Evolutionary conservation across 2,797 vertebrate species (phyloP), one percentile per base, ranked within the genome.

Genomic region (Jordanella pulchra): DNA sequence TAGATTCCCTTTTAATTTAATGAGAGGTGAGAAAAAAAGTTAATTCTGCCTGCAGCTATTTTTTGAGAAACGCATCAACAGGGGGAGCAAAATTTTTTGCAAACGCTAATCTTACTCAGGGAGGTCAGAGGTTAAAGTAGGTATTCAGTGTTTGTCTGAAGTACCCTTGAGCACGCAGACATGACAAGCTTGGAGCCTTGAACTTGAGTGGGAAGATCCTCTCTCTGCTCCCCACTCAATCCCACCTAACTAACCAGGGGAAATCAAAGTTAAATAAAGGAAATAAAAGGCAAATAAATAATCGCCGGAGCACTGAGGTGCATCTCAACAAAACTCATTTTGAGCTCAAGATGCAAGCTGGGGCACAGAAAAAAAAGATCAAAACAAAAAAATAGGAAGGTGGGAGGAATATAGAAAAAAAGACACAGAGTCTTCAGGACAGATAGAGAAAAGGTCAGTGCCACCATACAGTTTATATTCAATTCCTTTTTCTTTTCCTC

Each of bases 191-290:
- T 9, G 23, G 35, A 35, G 67, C 72, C 56, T 67, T 75, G 75
- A 82, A 73, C 75, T 76, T 0, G 35, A 65, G 67, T 17, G 25
- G 50, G 68, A 81, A 6, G 68, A 77, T 25, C 67, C 61, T 66
- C 72, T 74, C 56, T 58, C 25, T 11, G 63, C 77, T 84, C 77
- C 80, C 73, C 54, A 66, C 77, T 82, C 72, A 65, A 80, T 80
- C 81, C 67, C 58, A 27, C 58, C 69, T 60, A 71, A 17, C 39
- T 13, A 67, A 83, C 71, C 73, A 32, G 27, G 83, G 81, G 84
- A 86, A 87, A 86, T 86, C 73, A 89, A 84, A 73, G 80, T 76
- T 78, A 79, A 84, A 86, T 82, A 81, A 82, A 83, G 76, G 69
- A 84, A 77, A 79, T 78, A 76, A 83, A 85, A 75, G 66, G 48